phyloP scores from a whole-genome alignment of 2,888 invertebrate genomes.

The Vesta saturnalis region DNA sequence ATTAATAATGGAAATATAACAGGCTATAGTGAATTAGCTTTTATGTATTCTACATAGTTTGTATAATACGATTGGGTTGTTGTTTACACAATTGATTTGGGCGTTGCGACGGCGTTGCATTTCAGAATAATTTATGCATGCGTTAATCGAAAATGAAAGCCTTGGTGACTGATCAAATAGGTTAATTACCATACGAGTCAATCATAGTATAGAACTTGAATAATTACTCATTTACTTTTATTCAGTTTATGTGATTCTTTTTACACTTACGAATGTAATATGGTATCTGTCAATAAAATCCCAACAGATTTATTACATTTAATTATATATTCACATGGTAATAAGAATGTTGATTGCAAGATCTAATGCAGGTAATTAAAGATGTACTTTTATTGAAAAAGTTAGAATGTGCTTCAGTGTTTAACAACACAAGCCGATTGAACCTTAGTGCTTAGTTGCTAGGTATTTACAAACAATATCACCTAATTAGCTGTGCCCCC shows the following conservation, averaged over 20 bases:
- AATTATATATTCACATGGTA: too few species aligned
- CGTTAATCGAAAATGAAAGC: constrained; percentile 40
- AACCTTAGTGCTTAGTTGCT: too few species aligned
- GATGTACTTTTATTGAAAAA: too few species aligned
- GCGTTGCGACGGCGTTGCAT: constrained; percentile 28
- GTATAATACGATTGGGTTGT: constrained; percentile 27
- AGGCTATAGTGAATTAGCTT: constrained; percentile 21
- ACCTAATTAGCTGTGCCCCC: too few species aligned
- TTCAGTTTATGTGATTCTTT: constrained; percentile 16
- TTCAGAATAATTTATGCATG: constrained; percentile 35
- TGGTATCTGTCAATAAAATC: too few species aligned
- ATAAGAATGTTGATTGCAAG: too few species aligned
- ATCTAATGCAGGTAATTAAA: too few species aligned
- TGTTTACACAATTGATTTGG: constrained; percentile 29
- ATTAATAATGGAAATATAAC: constrained; percentile 34
- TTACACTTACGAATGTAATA: too few species aligned
- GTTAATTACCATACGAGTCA: constrained; percentile 37
- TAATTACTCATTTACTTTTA: constrained; percentile 19
- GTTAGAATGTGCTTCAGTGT: too few species aligned
- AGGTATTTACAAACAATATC: too few species aligned
- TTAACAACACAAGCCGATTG: too few species aligned
- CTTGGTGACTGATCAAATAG: constrained; percentile 37
- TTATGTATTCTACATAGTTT: constrained; percentile 23
- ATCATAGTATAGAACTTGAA: constrained; percentile 26
- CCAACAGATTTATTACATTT: too few species aligned